Evolutionary conservation across 92 coral and sea anemone species (phyloP), one percentile per base, ranked within the genome.

Genomic region (Montipora capitata): DNA sequence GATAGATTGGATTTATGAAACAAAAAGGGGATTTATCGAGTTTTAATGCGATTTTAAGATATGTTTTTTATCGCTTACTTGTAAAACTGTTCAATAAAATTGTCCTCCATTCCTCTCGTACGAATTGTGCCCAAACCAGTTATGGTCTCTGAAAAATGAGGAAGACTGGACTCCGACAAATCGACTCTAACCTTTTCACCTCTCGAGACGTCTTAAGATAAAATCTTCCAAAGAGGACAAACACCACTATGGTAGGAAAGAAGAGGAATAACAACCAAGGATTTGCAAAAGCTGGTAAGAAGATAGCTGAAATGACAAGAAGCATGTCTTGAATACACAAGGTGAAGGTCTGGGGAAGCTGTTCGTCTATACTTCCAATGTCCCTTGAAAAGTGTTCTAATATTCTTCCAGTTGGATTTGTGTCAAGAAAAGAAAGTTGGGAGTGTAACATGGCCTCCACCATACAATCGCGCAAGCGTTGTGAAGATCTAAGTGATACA

Each of bases 101-200:
- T 72, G 4, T 10, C 42, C 42, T 64, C 15, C 12, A 49, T 63
- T 16, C 68, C 42, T 63, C 83, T 78, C 44, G 83, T 78, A 13
- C 83, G 83, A 78, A 78, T 78, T 15, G 83, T 78, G 44, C 8
- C 71, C 56, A 76, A 43, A 3, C 80, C 80, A 58, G 54, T n/a
- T 18, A 76, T 40, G 56, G 80, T 56, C 66, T 76, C 70, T 13
- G 83, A 78, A 17, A 78, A 3, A 51, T 78, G 83, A 15, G 83
- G 62, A 61, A 64, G 49, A 78, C 83, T 1, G 83, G 83, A 10
- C 83, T 78, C 16, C 72, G 71, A 63, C 54, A 41, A 9, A 64
- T 61, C 10, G 83, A 61, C 58, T 78, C 83, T 40, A 78, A 43
- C 12, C 83, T 40, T 43, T 78, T 78, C 42, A 78, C 58, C 9